Evolutionary conservation across 1,140 invertebrate species (phyloP).

Genomic region (Heterodera carotae): DNA sequence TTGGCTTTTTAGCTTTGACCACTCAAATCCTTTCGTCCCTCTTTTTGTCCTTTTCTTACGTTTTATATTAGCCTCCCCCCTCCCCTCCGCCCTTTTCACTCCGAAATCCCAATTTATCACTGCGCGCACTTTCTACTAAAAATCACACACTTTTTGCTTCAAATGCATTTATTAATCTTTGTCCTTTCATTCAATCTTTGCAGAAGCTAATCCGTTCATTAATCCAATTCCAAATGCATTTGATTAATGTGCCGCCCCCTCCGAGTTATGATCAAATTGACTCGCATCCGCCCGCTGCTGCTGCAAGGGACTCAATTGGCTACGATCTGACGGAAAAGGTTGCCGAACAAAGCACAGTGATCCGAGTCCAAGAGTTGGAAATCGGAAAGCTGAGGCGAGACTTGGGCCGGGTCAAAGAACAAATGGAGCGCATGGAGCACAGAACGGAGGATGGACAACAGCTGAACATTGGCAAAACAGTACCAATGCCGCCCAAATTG

Average conservation of each 20-base stretch:
- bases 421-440: slow-evolving; percentile 17
- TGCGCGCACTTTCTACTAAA: too few relatives aligned
- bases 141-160: too few relatives aligned
- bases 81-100: too few relatives aligned
- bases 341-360: slow-evolving; percentile 10
- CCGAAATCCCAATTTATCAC: too few relatives aligned
- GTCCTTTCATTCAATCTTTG: neutral
- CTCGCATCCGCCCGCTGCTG: neutral
- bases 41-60: neutral
- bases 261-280: slow-evolving; percentile 28
- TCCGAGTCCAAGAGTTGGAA: slow-evolving; percentile 20
- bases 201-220: neutral
- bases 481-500: slow-evolving; percentile 10
- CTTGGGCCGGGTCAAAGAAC: slow-evolving; percentile 17
- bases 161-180: too few relatives aligned
- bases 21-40: too few relatives aligned
- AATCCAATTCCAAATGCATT: neutral
- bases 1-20: too few relatives aligned
- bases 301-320: neutral
- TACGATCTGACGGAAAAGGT: neutral
- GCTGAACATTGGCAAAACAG: neutral
- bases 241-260: slow-evolving; percentile 3
- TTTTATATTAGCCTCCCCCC: neutral
- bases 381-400: slow-evolving; percentile 26
- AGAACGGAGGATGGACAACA: neutral